Evolutionary conservation across 1,140 invertebrate species (phyloP).

Genomic region (Drosophila lacertosa): DNA sequence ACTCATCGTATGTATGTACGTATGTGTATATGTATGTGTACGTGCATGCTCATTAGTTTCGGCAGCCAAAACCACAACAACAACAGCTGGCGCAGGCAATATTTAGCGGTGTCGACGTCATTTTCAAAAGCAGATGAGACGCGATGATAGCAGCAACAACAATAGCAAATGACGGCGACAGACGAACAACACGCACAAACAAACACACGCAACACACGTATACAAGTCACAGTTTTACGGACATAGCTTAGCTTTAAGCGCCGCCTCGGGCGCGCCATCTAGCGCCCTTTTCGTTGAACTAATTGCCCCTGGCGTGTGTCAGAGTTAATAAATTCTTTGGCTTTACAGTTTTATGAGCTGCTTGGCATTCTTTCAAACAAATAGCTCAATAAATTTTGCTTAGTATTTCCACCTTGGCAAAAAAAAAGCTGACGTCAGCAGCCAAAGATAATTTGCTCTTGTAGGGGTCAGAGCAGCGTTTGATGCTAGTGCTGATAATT

Average conservation of each 20-base stretch:
- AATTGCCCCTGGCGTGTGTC: background rate
- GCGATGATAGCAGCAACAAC: constrained; percentile 35
- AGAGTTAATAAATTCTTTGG: constrained; percentile 2
- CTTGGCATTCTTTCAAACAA: constrained; percentile 36
- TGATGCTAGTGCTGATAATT: constrained; percentile 24
- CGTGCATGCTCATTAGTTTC: constrained; percentile 45
- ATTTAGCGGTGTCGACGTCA: constrained; percentile 47
- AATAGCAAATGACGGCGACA: constrained; percentile 36
- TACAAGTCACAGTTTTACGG: constrained; percentile 35
- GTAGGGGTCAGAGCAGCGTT: constrained; percentile 45
- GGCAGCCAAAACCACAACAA: constrained; percentile 27
- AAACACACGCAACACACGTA: background rate
- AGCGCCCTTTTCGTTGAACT: constrained; percentile 9
- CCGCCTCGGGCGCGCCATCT: constrained; percentile 33
- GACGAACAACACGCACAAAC: constrained; percentile 5
- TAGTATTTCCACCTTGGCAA: constrained; percentile 25
- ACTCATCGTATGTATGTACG: constrained; percentile 5
- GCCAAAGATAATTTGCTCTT: constrained; percentile 52
- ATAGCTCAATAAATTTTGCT: constrained; percentile 43
- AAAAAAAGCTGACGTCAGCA: constrained; percentile 53
- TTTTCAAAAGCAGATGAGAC: constrained; percentile 42
- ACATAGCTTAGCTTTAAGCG: background rate
- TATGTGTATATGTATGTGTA: constrained; percentile 25
- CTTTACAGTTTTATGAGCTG: constrained; percentile 32
- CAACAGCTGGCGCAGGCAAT: constrained; percentile 13